Percentiles rank a stretch among this genome's conserved stretches.
Evolutionary conservation across 2,888 invertebrate species (phyloP).

Genomic region (Heliconius ismenius): DNA sequence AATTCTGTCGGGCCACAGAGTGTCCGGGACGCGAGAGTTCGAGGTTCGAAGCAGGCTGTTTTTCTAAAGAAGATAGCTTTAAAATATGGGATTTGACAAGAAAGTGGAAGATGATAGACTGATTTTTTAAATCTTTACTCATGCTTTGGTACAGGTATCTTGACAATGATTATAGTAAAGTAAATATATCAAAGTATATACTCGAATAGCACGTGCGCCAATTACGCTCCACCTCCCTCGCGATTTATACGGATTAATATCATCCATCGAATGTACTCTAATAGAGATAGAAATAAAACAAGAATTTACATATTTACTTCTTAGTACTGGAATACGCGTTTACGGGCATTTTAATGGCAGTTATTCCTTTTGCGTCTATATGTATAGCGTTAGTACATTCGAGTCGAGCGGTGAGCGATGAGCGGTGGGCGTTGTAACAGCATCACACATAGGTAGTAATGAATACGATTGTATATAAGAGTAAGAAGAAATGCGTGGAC

Average conservation of each 20-base stretch:
- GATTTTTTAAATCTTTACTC: slow-evolving; percentile 74
- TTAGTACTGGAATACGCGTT: no score
- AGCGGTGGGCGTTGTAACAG: slow-evolving; percentile 14
- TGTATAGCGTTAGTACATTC: background rate
- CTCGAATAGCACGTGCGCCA: slow-evolving; percentile 36
- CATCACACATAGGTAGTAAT: slow-evolving; percentile 33
- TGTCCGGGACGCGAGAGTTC: slow-evolving; percentile 51
- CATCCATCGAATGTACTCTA: slow-evolving; percentile 14
- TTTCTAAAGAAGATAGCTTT: slow-evolving; percentile 74
- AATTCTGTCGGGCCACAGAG: slow-evolving; percentile 61
- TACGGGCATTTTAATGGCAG: background rate
- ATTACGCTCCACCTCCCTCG: slow-evolving; percentile 29
- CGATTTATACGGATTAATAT: background rate
- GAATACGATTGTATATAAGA: slow-evolving; percentile 38
- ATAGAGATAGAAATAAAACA: background rate
- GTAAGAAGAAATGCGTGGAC: slow-evolving; percentile 36
- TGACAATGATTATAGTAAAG: slow-evolving; percentile 62
- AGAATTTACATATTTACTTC: no score
- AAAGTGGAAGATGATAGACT: slow-evolving; percentile 73
- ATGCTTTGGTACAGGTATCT: slow-evolving; percentile 75
- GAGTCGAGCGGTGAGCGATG: background rate
- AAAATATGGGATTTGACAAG: slow-evolving; percentile 71
- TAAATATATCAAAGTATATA: slow-evolving; percentile 50
- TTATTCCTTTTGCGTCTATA: background rate
- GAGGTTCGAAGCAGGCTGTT: slow-evolving; percentile 56